Evolutionary conservation across 2,113 vertebrate genomes (phyloP).

Genomic region (Chionomys nivalis): DNA sequence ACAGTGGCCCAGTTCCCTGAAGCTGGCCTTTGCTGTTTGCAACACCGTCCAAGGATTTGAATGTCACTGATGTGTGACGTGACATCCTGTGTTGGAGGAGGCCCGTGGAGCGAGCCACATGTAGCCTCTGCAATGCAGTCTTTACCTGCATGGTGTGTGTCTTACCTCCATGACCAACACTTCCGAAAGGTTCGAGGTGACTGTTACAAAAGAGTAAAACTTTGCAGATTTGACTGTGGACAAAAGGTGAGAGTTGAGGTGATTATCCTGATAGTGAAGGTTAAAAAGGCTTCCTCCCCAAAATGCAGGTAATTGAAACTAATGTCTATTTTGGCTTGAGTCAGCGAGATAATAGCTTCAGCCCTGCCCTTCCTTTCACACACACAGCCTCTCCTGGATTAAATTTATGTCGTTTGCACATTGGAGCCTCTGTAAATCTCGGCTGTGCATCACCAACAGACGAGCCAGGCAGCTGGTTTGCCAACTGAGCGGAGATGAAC

Average conservation of each 20-base stretch:
- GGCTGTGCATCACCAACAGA: neutral
- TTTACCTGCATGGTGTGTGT: accelerated
- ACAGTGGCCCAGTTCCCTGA: neutral
- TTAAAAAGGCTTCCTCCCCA: slow-evolving; percentile 62
- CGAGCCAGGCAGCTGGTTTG: neutral
- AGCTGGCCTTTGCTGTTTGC: neutral
- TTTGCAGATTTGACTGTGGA: slow-evolving; percentile 28
- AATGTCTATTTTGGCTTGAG: slow-evolving; percentile 64
- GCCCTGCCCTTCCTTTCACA: neutral
- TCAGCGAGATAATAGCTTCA: slow-evolving; percentile 29
- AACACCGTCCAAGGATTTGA: neutral
- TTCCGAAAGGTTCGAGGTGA: neutral
- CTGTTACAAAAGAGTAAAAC: slow-evolving; percentile 39
- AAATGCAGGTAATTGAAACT: slow-evolving; percentile 73
- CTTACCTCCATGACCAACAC: neutral
- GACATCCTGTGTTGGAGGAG: neutral
- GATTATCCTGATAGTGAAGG: slow-evolving; percentile 66
- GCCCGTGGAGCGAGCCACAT: neutral
- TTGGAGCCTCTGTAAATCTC: neutral
- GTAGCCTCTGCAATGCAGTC: neutral
- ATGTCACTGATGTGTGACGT: neutral
- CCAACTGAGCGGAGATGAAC: neutral
- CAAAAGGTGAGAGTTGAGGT: slow-evolving; percentile 53
- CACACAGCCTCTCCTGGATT: neutral
- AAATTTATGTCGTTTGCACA: neutral